Evolutionary conservation across 2,888 invertebrate species (phyloP), one percentile per base, ranked within the genome.

Genomic region (Polietes domitor): DNA sequence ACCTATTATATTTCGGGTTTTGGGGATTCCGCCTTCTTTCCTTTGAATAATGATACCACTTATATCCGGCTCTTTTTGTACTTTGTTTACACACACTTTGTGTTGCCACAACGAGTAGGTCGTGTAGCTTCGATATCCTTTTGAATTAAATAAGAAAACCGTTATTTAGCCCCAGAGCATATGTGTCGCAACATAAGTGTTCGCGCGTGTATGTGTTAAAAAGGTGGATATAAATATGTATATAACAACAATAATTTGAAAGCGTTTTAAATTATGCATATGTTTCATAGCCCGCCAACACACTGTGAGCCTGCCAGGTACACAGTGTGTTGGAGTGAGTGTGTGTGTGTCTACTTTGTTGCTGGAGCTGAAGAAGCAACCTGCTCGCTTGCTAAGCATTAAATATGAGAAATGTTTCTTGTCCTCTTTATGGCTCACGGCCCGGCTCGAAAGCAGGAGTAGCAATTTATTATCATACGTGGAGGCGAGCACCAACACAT

Each of bases 1-100:
- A 41, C 37, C 41, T 61, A 61, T 61, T 61, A 55, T 61, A 61
- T 61, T 61, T 61, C 32, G n/a, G 28, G 26, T 37, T 37, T 47
- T n/a, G 47, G 47, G 47, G 53, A 53, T 21, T 53, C 21, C 5
- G 21, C 21, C 53, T 21, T 19, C 53, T 21, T 53, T 19, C 53
- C n/a, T 53, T 53, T 53, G 6, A 53, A 21, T 53, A 53, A 53
- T 53, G 53, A 21, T 21, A 53, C 53, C 58, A 58, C 26, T 58
- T 58, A 26, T 24, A 15, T 15, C 58, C 4, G 53, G 53, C 10
- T 53, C 53, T n/a, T 53, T 19, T 53, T n/a, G 21, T n/a, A n/a
- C n/a, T n/a, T 21, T 53, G 53, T 53, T 53, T 53, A 53, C 53
- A 47, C 47, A 53, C 53, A 47, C 47, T 47, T 47, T 47, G 4